Evolutionary conservation across 2,888 invertebrate species (phyloP).

Genomic region (Clitarchus hookeri): DNA sequence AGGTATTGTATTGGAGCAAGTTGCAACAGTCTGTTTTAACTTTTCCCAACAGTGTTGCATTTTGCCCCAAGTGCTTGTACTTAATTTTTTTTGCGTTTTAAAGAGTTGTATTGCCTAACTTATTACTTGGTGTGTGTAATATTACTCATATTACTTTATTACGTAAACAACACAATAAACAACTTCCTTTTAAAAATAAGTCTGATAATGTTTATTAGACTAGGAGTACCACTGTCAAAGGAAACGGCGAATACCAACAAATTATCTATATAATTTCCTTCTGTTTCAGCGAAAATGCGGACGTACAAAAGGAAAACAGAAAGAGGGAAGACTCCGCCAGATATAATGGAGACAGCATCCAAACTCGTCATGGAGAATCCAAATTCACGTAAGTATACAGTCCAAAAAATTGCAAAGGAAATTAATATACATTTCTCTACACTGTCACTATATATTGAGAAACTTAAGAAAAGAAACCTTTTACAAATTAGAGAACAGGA

Average conservation of each 20-base stretch:
- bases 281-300: conserved; percentile 1
- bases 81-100: too few species aligned
- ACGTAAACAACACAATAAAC: neutral
- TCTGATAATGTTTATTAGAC: neutral
- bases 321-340: conserved; percentile 18
- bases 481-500: neutral
- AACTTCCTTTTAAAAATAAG: neutral
- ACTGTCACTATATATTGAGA: neutral
- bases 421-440: neutral
- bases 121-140: neutral
- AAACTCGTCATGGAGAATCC: conserved; percentile 19
- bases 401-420: conserved; percentile 19
- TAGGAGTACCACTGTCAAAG: neutral
- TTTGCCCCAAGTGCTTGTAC: too few species aligned
- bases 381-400: neutral
- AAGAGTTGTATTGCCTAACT: neutral
- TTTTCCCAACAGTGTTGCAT: too few species aligned
- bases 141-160: neutral
- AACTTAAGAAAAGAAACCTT: neutral
- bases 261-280: neutral
- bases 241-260: neutral
- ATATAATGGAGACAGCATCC: neutral
- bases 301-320: neutral
- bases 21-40: too few species aligned
- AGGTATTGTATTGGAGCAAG: too few species aligned